Evolutionary conservation across 2,113 vertebrate species (phyloP).

Genomic region (Rhabdornis inornatus): DNA sequence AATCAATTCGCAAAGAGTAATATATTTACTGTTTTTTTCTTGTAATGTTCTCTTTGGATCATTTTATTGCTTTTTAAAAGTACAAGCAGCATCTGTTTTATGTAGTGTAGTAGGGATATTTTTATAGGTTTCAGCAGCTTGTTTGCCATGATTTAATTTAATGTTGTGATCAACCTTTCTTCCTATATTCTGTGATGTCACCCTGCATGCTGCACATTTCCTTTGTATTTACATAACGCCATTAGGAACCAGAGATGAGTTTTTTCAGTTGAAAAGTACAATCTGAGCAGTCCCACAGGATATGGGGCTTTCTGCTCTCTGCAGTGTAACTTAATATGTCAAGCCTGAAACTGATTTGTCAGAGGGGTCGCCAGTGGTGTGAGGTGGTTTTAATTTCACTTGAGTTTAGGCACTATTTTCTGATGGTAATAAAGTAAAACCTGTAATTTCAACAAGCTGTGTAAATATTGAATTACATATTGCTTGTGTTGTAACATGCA

Average conservation of each 20-base stretch:
- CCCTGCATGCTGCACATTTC: not conserved
- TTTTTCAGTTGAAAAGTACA: not conserved
- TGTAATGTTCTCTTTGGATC: not conserved
- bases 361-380: not conserved
- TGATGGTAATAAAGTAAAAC: not conserved
- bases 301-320: not conserved
- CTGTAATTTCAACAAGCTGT: not conserved
- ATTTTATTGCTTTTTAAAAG: slow-evolving; percentile 4
- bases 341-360: not conserved
- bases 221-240: slow-evolving; percentile 9
- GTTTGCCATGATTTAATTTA: slow-evolving; percentile 17
- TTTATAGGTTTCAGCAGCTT: slow-evolving; percentile 32
- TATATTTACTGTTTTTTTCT: not conserved
- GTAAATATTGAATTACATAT: not conserved
- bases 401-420: not conserved
- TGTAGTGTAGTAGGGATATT: slow-evolving; percentile 5
- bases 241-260: not conserved
- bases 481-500: not conserved
- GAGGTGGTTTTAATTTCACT: not conserved
- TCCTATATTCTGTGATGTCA: not conserved
- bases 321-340: not conserved
- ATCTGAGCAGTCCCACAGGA: not conserved
- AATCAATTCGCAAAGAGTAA: not conserved
- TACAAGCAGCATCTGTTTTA: slow-evolving; percentile 9
- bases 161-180: slow-evolving; percentile 1